Evolutionary conservation across 2,797 vertebrate species (phyloP).

Genomic region (Amblyraja radiata): DNA sequence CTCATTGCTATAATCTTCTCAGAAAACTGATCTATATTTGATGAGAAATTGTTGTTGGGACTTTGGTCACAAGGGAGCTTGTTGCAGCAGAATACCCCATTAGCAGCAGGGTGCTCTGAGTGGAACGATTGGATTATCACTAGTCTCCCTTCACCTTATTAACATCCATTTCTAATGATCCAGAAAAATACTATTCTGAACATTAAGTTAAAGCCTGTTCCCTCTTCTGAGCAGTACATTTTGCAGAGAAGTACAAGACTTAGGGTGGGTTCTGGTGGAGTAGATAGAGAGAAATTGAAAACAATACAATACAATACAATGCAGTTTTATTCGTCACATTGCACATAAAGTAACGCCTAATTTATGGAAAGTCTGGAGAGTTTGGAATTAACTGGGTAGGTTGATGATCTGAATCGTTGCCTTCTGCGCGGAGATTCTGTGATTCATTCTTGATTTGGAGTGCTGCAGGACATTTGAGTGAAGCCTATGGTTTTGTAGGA

Average conservation of each 20-base stretch:
- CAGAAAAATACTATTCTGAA: not conserved
- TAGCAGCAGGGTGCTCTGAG: conserved; percentile 20
- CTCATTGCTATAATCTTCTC: not conserved
- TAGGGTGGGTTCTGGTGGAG: not conserved
- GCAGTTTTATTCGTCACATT: too few species aligned
- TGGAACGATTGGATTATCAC: not conserved
- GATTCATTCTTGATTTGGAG: not conserved
- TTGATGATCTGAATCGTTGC: not conserved
- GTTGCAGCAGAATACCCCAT: not conserved
- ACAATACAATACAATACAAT: too few species aligned
- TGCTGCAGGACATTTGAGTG: not conserved
- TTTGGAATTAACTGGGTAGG: not conserved
- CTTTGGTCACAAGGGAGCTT: conserved; percentile 1
- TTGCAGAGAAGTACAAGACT: not conserved
- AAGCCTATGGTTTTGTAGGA: not conserved
- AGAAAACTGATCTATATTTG: not conserved
- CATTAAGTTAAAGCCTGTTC: not conserved
- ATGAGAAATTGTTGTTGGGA: not conserved
- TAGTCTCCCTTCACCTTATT: not conserved
- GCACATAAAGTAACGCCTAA: not conserved
- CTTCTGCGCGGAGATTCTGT: not conserved
- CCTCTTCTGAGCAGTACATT: not conserved
- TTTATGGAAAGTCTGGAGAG: not conserved
- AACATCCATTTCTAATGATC: not conserved
- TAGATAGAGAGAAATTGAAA: not conserved